Evolutionary conservation across 2,797 vertebrate species (phyloP).

Genomic region (Sciurus vulgaris): DNA sequence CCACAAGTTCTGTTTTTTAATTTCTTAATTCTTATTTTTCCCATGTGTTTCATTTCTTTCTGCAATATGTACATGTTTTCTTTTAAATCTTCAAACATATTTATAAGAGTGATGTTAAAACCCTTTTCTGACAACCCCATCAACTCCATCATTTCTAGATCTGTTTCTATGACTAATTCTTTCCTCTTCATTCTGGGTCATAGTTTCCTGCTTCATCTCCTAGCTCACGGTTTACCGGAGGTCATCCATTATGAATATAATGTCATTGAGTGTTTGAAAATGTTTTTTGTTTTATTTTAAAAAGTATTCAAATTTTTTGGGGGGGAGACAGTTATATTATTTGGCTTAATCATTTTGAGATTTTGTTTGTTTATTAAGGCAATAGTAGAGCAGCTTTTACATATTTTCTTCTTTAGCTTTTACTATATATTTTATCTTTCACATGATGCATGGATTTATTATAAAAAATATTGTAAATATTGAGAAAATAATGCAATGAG

Average conservation of each 20-base stretch:
- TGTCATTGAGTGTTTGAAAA: not conserved
- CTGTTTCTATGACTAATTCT: not conserved
- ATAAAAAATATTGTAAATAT: not conserved
- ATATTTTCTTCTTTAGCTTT: constrained; percentile 7
- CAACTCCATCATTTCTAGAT: constrained; percentile 1
- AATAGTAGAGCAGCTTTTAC: not conserved
- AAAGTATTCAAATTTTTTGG: constrained; percentile 27
- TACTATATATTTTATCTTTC: not conserved
- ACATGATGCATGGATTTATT: not conserved
- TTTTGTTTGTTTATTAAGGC: constrained; percentile 31
- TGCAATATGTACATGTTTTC: not conserved
- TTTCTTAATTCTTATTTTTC: not conserved
- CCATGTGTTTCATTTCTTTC: not conserved
- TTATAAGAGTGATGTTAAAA: not conserved
- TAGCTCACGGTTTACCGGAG: not conserved
- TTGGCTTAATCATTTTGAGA: not conserved
- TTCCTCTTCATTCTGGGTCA: not conserved
- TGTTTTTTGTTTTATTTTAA: not conserved
- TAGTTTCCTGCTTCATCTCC: not conserved
- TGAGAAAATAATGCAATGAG: not conserved
- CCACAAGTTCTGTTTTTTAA: not conserved
- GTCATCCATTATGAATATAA: not conserved
- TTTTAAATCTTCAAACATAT: not conserved
- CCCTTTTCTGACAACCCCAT: not conserved
- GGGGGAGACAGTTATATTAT: not conserved